These are phyloP conservation scores for Melipona bicolor DNA, from an alignment of 2,888 invertebrate genomes.

Conservation along the genomic window DNA sequence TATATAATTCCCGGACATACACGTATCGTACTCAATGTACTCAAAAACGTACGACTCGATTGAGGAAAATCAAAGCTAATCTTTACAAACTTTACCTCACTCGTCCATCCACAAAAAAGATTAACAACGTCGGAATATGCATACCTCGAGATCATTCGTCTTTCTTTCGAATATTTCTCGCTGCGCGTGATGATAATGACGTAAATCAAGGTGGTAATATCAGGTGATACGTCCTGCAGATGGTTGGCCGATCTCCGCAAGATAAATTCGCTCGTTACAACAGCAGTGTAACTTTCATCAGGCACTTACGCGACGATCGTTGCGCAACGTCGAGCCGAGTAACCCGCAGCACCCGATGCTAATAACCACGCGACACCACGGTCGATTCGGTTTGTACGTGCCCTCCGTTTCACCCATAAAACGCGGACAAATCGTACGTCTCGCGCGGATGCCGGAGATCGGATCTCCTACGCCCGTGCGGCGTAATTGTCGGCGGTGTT, in stretches of 20 bases:
- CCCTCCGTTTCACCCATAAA: background rate
- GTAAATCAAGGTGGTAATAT: no score
- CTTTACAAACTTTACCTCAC: no score
- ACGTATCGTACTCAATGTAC: no score
- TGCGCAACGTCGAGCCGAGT: slow-evolving; percentile 34
- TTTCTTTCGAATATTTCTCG: no score
- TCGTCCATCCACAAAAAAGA: no score
- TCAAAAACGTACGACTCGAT: no score
- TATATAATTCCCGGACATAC: no score
- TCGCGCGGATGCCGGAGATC: background rate
- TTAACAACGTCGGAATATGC: no score
- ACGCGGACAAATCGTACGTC: background rate
- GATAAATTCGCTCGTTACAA: slow-evolving; percentile 35
- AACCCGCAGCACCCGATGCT: slow-evolving; percentile 33
- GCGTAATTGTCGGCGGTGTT: slow-evolving; percentile 8
- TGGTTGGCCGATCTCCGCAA: background rate
- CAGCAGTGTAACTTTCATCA: slow-evolving; percentile 35
- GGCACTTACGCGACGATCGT: slow-evolving; percentile 3
- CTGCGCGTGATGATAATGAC: no score
- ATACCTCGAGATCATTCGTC: no score
- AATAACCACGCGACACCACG: background rate
- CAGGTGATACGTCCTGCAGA: background rate
- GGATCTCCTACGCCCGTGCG: background rate
- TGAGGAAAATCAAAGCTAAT: no score
- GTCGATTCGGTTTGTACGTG: slow-evolving; percentile 4